Evolutionary conservation across 2,888 invertebrate genomes (phyloP).

Genomic region (Bugulina stolonifera): DNA sequence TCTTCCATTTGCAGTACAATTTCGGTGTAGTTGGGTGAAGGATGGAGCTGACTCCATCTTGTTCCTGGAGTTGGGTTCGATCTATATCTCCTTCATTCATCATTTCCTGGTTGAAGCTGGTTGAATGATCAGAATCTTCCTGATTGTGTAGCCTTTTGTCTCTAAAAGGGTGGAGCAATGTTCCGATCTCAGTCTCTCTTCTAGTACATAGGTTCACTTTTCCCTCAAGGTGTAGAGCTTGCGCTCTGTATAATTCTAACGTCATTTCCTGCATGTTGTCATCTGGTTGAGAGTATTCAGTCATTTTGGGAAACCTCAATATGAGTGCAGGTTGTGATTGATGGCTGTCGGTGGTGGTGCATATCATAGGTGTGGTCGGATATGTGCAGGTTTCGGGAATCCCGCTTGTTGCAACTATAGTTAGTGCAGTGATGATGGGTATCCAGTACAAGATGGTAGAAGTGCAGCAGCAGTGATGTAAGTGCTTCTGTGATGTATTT

Average conservation of each 20-base stretch:
- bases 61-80: no score
- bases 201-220: neutral
- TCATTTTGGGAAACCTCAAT: no score
- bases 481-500: neutral
- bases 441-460: neutral
- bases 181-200: neutral
- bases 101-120: no score
- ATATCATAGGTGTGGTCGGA: neutral
- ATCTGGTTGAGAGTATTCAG: no score
- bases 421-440: neutral
- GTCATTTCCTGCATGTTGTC: no score
- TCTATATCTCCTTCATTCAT: no score
- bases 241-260: neutral
- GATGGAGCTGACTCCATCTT: no score
- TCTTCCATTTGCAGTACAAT: no score
- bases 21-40: no score
- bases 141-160: neutral
- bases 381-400: neutral
- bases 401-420: neutral
- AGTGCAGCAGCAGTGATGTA: neutral
- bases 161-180: neutral
- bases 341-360: neutral
- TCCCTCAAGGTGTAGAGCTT: neutral
- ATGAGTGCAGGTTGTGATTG: neutral
- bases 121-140: no score